Base-by-base conservation (phyloP, 1,140 invertebrate species). In the Megalonaias nervosa region DNA sequence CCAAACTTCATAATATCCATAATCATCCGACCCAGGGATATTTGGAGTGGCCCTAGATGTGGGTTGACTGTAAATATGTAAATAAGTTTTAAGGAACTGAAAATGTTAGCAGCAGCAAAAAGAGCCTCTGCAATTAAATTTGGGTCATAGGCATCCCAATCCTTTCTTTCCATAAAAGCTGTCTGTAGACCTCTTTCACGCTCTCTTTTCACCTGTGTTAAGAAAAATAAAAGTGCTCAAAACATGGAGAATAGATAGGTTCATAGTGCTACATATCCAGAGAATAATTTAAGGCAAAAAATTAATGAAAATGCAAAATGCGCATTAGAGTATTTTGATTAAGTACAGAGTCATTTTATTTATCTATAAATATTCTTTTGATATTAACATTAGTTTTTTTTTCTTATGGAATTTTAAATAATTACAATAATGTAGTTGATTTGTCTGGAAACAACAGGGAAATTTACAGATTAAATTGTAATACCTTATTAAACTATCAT, bases 21-120 rank as follows among this genome's bases (percentile, higher is more conserved):
- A 74, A 99, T 96, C 98, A 99, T 99, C 82, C 97, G 93, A 67
- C 89, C 98, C 26, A 99, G 93, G 14, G 97, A 98, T 67, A 99
- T 98, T 93, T 99, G 98, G 72, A 99, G 93, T 75, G 98, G 98
- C 75, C 98, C 98, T 87, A 99, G 92, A 92, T 99, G 97, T 38
- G 98, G 98, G 93, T 99, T 99, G 71, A 99, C 97, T 67, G 98
- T 99, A 92, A 99, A 99, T 91, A 99, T 99, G 93, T 99, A 99
- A 85, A 99, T 98, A 84, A 99, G 93, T 92, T 99, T 99, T 74
- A 99, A 93, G 71, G 97, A 98, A 92, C 97, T 97, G 90, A 98
- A 97, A 84, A 98, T 97, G 94, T 98, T 98, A 79, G 95, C 97
- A 0, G 96, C 96, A 0, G 96, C 96, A 91, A 98, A 98, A 61